Percentiles rank a stretch among this genome's conserved stretches.
Conservation (phyloP, 2,888 invertebrate genomes). For the Chrysodeixis includens region DNA sequence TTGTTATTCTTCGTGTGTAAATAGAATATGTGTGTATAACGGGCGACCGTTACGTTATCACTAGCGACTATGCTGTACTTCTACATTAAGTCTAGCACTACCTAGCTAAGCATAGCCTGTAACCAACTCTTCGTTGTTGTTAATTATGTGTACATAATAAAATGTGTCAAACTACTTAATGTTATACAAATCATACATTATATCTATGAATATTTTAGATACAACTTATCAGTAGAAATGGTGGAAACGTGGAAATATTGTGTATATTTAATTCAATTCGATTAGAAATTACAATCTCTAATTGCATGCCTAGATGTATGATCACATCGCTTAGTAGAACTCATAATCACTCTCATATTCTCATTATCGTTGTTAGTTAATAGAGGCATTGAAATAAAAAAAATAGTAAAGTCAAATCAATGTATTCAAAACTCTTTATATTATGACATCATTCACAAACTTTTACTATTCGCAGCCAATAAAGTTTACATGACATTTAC, state of each 20-base stretch:
- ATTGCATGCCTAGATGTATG: slow-evolving; percentile 40
- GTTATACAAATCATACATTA: slow-evolving; percentile 43
- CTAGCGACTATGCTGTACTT: slow-evolving; percentile 22
- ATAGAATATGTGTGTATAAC: slow-evolving; percentile 35
- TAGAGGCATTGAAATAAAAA: slow-evolving; percentile 46
- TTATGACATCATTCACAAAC: slow-evolving; percentile 51
- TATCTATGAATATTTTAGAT: slow-evolving; percentile 26
- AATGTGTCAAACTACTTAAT: slow-evolving; percentile 48
- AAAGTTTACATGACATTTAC: slow-evolving; percentile 37
- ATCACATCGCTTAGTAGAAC: slow-evolving; percentile 41
- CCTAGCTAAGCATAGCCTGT: slow-evolving; percentile 39
- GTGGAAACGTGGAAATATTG: slow-evolving; percentile 15
- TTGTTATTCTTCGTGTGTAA: slow-evolving; percentile 51
- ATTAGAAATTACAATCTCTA: slow-evolving; percentile 21
- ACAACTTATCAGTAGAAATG: slow-evolving; percentile 29
- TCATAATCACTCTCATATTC: slow-evolving; percentile 22
- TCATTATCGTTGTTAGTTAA: slow-evolving; percentile 40
- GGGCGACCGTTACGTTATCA: slow-evolving; percentile 49
- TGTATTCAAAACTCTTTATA: slow-evolving; percentile 60
- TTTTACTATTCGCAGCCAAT: slow-evolving; percentile 44
- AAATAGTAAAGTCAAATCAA: slow-evolving; percentile 42
- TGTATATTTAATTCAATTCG: slow-evolving; percentile 25
- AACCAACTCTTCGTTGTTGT: slow-evolving; percentile 44
- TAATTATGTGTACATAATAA: slow-evolving; percentile 55
- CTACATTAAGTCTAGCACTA: slow-evolving; percentile 31